A percentile compares a stretch with the other conserved stretches of the same genome.
These are phyloP conservation scores for Gallinago undulata DNA, from an alignment of 2,113 vertebrate genomes.

Conservation along the genomic window DNA sequence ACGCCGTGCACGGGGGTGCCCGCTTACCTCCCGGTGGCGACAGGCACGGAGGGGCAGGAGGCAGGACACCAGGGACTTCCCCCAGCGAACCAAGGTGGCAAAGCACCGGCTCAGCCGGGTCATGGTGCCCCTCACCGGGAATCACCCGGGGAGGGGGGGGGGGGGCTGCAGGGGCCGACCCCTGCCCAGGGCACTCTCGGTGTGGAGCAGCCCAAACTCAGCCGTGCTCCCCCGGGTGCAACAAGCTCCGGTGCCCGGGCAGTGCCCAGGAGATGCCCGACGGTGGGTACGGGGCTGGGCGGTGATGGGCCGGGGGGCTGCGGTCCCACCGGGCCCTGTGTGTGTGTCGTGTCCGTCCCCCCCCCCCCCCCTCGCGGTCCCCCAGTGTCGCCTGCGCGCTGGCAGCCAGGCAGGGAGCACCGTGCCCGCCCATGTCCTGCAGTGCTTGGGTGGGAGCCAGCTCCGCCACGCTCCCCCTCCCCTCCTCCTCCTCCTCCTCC, in stretches of 20 bases:
- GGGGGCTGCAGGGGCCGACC: neutral
- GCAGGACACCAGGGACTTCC: conserved; percentile 50
- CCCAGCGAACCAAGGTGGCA: conserved; percentile 51
- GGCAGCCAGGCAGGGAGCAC: conserved; percentile 54
- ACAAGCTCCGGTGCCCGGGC: neutral
- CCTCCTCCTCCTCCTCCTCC: neutral
- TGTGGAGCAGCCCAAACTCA: neutral
- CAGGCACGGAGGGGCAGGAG: conserved; percentile 37
- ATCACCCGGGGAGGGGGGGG: neutral
- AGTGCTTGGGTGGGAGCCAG: conserved; percentile 60
- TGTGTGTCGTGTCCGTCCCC: too few species aligned
- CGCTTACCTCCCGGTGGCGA: conserved; percentile 42
- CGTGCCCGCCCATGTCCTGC: conserved; percentile 64
- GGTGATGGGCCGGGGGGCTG: neutral
- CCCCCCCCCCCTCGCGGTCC: neutral
- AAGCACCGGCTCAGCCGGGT: conserved; percentile 62
- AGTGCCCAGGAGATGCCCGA: neutral
- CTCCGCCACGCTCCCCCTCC: conserved; percentile 33
- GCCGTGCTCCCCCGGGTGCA: neutral
- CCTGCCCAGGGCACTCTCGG: neutral
- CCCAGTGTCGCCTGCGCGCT: conserved; percentile 57
- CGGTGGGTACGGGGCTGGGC: neutral
- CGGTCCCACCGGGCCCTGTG: conserved; percentile 2
- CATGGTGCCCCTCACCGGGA: conserved; percentile 47
- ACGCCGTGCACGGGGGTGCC: neutral